Percentiles rank a stretch among this genome's conserved stretches.
Evolutionary conservation across 1,140 invertebrate species (phyloP).

Genomic region (Euglossa dilemma): DNA sequence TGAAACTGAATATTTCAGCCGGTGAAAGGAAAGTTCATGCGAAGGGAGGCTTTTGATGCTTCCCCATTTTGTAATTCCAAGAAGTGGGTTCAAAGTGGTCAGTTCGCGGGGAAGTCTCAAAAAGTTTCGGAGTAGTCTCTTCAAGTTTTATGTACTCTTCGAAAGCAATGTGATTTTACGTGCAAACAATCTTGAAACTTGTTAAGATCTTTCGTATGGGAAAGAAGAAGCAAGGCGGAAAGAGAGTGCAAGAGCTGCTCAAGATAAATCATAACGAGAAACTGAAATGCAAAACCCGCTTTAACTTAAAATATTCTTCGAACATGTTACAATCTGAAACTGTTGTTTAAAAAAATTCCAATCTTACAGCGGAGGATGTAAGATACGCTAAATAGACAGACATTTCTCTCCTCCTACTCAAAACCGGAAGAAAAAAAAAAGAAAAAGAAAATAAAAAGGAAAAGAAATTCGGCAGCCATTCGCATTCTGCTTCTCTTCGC

Average conservation of each 20-base stretch:
- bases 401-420: too few species aligned
- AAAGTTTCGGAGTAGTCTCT: constrained; percentile 25
- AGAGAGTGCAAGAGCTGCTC: too few species aligned
- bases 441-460: too few species aligned
- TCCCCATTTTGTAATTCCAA: constrained; percentile 48
- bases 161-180: constrained; percentile 37
- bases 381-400: too few species aligned
- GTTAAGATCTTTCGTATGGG: constrained; percentile 15
- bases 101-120: constrained; percentile 22
- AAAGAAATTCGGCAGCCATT: too few species aligned
- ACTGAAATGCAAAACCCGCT: not conserved
- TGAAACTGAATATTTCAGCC: constrained; percentile 35
- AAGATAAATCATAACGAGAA: not conserved
- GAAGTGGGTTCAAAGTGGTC: constrained; percentile 45
- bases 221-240: not conserved
- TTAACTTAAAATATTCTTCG: not conserved
- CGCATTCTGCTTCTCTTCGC: too few species aligned
- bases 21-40: constrained; percentile 41
- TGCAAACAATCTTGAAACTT: constrained; percentile 42
- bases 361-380: too few species aligned
- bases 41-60: not conserved
- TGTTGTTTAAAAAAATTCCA: too few species aligned
- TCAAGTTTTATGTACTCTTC: constrained; percentile 25
- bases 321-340: not conserved
- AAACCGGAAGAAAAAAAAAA: too few species aligned